Conservation (phyloP, 1,140 invertebrate genomes). For the Bombus vancouverensis region DNA sequence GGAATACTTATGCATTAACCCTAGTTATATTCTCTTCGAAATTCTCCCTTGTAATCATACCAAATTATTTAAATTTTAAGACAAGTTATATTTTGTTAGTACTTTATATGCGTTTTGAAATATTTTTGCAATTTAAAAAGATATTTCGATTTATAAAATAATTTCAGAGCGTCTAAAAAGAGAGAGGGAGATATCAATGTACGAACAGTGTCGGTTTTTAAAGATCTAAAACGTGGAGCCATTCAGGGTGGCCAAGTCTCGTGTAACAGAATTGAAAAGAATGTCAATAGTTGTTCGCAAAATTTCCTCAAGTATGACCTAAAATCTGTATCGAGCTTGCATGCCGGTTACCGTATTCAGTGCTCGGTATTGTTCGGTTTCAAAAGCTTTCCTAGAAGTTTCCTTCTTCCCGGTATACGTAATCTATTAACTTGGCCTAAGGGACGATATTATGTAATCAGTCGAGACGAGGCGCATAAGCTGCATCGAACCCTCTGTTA, state of each 20-base stretch:
- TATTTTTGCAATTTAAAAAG: not conserved
- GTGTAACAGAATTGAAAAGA: slow-evolving; percentile 23
- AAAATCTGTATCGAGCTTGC: slow-evolving; percentile 29
- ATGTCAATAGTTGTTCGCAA: slow-evolving; percentile 44
- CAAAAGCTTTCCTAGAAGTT: slow-evolving; percentile 8
- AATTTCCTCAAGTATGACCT: slow-evolving; percentile 31
- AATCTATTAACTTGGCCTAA: slow-evolving; percentile 20
- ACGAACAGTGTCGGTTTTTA: too few species aligned
- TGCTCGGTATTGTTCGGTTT: slow-evolving; percentile 30
- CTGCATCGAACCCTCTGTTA: slow-evolving; percentile 15
- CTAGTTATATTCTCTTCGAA: not conserved
- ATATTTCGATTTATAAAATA: not conserved
- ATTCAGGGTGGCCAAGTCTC: not conserved
- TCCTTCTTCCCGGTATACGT: slow-evolving; percentile 2
- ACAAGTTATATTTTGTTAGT: too few species aligned
- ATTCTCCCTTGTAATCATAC: not conserved
- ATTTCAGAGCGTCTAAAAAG: not conserved
- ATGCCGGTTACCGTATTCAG: slow-evolving; percentile 27
- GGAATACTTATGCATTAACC: not conserved
- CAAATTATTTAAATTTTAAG: not conserved
- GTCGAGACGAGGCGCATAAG: slow-evolving; percentile 19
- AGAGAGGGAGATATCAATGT: not conserved
- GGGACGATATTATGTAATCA: slow-evolving; percentile 36
- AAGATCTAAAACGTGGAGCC: not conserved
- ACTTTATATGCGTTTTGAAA: not conserved